Conservation (phyloP, 2,888 invertebrate genomes). For the Polydrusus cervinus region DNA sequence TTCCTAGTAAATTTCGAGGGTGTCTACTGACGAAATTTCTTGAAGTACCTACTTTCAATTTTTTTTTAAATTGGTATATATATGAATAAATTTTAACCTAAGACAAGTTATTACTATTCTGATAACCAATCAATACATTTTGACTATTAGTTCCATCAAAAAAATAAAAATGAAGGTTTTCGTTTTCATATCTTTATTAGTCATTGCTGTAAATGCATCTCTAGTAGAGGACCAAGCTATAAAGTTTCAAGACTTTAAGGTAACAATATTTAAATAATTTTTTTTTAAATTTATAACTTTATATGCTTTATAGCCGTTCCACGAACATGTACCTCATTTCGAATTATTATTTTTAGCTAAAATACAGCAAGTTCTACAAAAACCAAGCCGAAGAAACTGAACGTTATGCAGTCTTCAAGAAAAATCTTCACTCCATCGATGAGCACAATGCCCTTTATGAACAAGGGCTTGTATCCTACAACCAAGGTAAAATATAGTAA, state of each 20-base stretch:
- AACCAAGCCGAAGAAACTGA: conserved; percentile 53
- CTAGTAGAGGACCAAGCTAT: conserved; percentile 9
- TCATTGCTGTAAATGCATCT: conserved; percentile 32
- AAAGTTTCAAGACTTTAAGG: conserved; percentile 33
- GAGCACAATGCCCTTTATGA: conserved; percentile 54
- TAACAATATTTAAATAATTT: background rate
- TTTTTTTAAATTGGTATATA: background rate
- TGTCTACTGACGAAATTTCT: background rate
- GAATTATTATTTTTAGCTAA: conserved; percentile 7
- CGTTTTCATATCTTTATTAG: conserved; percentile 34
- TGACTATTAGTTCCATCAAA: background rate
- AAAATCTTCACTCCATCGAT: conserved; percentile 52
- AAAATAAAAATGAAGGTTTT: background rate
- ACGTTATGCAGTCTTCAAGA: conserved; percentile 52
- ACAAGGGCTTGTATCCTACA: conserved; percentile 43
- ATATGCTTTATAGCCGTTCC: too few species aligned
- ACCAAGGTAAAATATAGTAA: conserved; percentile 16
- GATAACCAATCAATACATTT: too few species aligned
- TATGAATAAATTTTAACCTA: background rate
- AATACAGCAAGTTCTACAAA: conserved; percentile 48
- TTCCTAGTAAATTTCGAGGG: background rate
- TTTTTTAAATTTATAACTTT: too few species aligned
- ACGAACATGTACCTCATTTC: too few species aligned
- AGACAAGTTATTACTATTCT: background rate
- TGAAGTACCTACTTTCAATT: background rate